Evolutionary conservation across 35 echinoderm and acorn worm species (phyloP), one percentile per base, ranked within the genome.

Genomic region (Chiridota heheva): DNA sequence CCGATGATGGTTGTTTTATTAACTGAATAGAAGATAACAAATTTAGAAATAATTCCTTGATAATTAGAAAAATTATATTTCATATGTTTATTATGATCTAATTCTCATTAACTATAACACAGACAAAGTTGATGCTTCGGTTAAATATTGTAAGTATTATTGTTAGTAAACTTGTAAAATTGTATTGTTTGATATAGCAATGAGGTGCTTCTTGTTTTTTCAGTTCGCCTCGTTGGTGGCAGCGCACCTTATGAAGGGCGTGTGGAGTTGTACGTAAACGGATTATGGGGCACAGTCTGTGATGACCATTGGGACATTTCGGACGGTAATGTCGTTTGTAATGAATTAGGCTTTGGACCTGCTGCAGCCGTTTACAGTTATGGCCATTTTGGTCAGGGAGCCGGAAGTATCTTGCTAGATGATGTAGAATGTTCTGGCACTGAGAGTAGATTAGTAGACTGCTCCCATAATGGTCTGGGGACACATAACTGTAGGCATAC

Each of bases 211-310:
- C n/a, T n/a, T n/a, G n/a, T 10, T 37, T 38, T 27, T 37, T 10
- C 17, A 86, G 72, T 86, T 44, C 83, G 83, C 55, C 48, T 86
- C 51, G 70, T 77, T 30, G 83, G 70, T 18, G 83, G 70, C 39
- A 13, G 22, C 36, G 62, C 36, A 4, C 57, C 56, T 15, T 60
- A 62, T 35, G 83, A 86, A 64, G 83, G 83, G 5, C 49, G 83
- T 18, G 69, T 86, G 7, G 83, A 86, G 69, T 15, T 86, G 32
- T 65, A 43, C 40, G 57, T 36, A 53, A 76, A 60, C 4, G 72
- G 72, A 12, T 31, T 31, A 73, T 86, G 83, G 83, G 83, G 83
- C 0, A 86, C 83, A 32, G 71, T 86, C 3, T 86, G 83, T 43
- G 59, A 86, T 34, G 83, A 77, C 38, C 6, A 30, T 22, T 86